Evolutionary conservation across 2,113 vertebrate species (phyloP), one percentile per base, ranked within the genome.

Genomic region (Crotalus helleri): DNA sequence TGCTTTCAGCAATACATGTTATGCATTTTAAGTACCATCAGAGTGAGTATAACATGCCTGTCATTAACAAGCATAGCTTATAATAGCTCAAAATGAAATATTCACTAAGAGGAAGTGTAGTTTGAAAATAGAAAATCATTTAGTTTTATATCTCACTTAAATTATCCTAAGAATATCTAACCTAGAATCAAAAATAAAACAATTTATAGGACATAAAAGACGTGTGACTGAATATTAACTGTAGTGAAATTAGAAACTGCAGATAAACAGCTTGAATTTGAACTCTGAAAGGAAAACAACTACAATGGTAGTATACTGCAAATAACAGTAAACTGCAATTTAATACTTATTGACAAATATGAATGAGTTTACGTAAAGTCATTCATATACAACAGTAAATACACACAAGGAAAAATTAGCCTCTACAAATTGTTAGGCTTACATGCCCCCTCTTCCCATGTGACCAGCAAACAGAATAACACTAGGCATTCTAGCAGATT

Each of bases 11-110:
- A 98, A 98, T 98, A 98, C 98, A 98, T 97, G 98, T 98, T 97
- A 98, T 98, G 98, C 98, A 98, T 98, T 98, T 98, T 98, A 98
- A 98, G 98, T 98, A 97, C 98, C 98, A 97, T 98, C 94, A 96
- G 69, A 94, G 94, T 96, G 94, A 94, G 97, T 95, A 97, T 97
- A 97, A 96, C 96, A 97, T 97, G 97, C 97, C 97, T 98, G 97
- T 98, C 97, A 98, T 98, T 98, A 98, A 97, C 97, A 97, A 97
- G 96, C 95, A 95, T 33, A 1, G 95, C 96, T 97, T 93, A 93
- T 95, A 94, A 95, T 1, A 97, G 94, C 93, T 93, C 54, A 96
- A 92, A 94, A 93, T n/a, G 94, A 97, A 96, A 94, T 90, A 93
- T 87, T 93, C 0, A 3, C 92, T 0, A 24, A 94, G 92, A 51